phyloP scores from a whole-genome alignment of 2,888 invertebrate species.

The Microplitis manilae region DNA sequence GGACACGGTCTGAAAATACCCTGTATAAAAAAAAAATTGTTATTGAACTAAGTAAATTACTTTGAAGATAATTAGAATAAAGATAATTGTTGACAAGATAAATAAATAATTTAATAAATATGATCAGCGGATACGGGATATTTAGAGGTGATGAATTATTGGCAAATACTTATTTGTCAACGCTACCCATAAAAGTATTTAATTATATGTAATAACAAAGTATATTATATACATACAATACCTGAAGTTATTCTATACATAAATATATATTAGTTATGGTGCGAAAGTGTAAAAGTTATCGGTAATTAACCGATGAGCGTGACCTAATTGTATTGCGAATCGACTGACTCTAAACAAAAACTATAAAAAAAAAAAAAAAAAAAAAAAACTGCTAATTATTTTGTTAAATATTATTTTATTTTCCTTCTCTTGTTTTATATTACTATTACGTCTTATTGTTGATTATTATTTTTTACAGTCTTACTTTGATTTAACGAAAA shows the following conservation, averaged over 20 bases:
- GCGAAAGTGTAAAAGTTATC: conserved; percentile 42
- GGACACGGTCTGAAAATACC: too few species aligned
- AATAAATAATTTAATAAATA: conserved; percentile 25
- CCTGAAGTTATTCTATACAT: conserved; percentile 48
- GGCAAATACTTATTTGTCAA: conserved; percentile 51
- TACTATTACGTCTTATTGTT: conserved; percentile 5
- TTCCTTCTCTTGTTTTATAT: conserved; percentile 20
- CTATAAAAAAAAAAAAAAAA: conserved; percentile 26
- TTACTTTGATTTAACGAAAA: conserved; percentile 43
- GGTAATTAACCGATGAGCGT: conserved; percentile 36
- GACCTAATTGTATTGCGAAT: conserved; percentile 50
- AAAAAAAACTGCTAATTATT: conserved; percentile 47
- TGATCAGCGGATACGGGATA: conserved; percentile 43
- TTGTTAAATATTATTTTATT: conserved; percentile 48
- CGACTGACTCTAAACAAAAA: conserved; percentile 51
- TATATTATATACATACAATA: conserved; percentile 48
- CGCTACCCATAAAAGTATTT: conserved; percentile 53
- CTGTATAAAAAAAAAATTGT: not conserved
- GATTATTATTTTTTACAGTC: conserved; percentile 45
- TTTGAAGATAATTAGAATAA: conserved; percentile 15
- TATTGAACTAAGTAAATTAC: conserved; percentile 26
- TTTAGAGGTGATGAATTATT: conserved; percentile 45
- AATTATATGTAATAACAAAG: conserved; percentile 45
- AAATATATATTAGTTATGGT: conserved; percentile 49
- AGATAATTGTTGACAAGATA: conserved; percentile 38